Evolutionary conservation across 2,113 vertebrate species (phyloP).

Genomic region (Thamnaconus septentrionalis): DNA sequence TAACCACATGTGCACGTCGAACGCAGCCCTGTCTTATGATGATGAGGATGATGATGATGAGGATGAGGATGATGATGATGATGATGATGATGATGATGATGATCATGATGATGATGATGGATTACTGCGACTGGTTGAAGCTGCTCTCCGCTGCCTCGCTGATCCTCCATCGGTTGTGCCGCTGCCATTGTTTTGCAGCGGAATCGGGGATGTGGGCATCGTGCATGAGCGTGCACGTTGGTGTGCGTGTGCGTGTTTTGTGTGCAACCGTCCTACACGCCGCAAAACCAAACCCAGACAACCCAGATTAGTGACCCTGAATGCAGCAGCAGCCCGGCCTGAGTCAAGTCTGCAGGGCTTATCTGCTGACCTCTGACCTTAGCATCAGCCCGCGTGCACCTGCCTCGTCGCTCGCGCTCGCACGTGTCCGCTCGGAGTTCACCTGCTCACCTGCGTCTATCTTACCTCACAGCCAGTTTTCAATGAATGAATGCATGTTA

Average conservation of each 20-base stretch:
- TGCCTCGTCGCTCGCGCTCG: constrained; percentile 5
- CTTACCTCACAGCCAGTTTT: neutral
- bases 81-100: too few species aligned
- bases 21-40: constrained; percentile 52
- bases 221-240: constrained; percentile 2
- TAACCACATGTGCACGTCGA: constrained; percentile 18
- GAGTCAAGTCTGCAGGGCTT: constrained; percentile 46
- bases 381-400: constrained; percentile 39
- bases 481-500: neutral
- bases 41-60: too few species aligned
- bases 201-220: neutral
- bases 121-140: constrained; percentile 57
- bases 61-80: too few species aligned
- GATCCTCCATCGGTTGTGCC: constrained; percentile 64
- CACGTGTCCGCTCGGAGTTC: too few species aligned
- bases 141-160: constrained; percentile 49
- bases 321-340: constrained; percentile 38
- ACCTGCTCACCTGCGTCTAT: too few species aligned
- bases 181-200: constrained; percentile 60
- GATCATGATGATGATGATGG: constrained; percentile 29
- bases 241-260: constrained; percentile 9
- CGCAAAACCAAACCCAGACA: constrained; percentile 42
- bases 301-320: constrained; percentile 55
- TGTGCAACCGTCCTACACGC: constrained; percentile 14
- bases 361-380: constrained; percentile 55